Conservation (phyloP, 2,113 vertebrate genomes). For the Mus musculus region GRCm39 chr9:85021001-85021500, state of each 20-base stretch:
- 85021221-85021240: conserved; percentile 3
- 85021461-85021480: background rate
- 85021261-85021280: background rate
- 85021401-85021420: background rate
- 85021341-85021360: background rate
- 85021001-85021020: conserved; percentile 66
- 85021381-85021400: background rate
- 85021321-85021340: background rate
- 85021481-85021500: conserved; percentile 31
- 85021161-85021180: conserved; percentile 66
- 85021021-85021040: conserved; percentile 57
- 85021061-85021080: conserved; percentile 67
- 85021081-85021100: conserved; percentile 76
- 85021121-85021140: conserved; percentile 11
- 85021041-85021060: conserved; percentile 60
- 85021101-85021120: conserved; percentile 59
- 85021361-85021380: background rate
- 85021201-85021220: conserved; percentile 39
- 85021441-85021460: conserved; percentile 36
- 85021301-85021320: conserved; percentile 40
- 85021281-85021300: conserved; percentile 11
- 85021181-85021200: conserved; percentile 13
- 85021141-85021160: conserved; percentile 73
- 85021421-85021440: conserved; percentile 42
- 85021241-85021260: conserved; percentile 27